Evolutionary conservation across 1,140 invertebrate species (phyloP).

Genomic region (Atta colombica): DNA sequence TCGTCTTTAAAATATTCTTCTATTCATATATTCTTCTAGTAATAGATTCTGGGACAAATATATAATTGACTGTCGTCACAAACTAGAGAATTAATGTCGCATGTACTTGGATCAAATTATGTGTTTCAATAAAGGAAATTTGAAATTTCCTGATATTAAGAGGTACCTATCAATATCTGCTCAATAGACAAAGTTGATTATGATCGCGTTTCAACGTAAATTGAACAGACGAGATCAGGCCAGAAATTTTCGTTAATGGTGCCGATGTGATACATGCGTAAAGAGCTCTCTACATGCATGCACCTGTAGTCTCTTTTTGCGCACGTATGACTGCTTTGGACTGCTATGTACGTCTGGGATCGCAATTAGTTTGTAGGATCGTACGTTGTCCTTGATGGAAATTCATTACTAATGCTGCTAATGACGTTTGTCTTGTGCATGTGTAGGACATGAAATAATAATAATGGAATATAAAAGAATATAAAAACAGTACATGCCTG

Average conservation of each 20-base stretch:
- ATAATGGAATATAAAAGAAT: conserved; percentile 17
- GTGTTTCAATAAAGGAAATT: conserved; percentile 55
- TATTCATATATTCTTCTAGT: neutral
- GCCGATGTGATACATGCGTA: conserved; percentile 13
- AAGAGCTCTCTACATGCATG: conserved; percentile 24
- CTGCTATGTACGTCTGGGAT: conserved; percentile 29
- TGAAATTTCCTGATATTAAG: conserved; percentile 57
- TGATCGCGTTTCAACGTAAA: conserved; percentile 55
- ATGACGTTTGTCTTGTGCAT: conserved; percentile 43
- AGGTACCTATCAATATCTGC: conserved; percentile 26
- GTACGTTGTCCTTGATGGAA: conserved; percentile 20
- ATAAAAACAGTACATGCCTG: neutral
- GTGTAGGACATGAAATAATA: conserved; percentile 38
- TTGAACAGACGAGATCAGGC: conserved; percentile 37
- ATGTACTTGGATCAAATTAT: conserved; percentile 44
- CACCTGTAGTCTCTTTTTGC: conserved; percentile 51
- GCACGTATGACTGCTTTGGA: conserved; percentile 39
- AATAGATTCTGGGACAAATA: neutral
- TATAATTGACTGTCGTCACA: neutral
- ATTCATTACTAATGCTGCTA: conserved; percentile 50
- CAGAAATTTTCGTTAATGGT: conserved; percentile 55
- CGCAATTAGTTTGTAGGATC: conserved; percentile 45
- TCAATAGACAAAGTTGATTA: conserved; percentile 62
- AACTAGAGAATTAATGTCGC: conserved; percentile 28
- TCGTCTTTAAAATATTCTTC: neutral